A percentile compares a stretch with the other conserved stretches of the same genome.
These are phyloP conservation scores for Rambutsinella grinnellia DNA, from an alignment of 2,888 invertebrate genomes.

Conservation along the genomic window DNA sequence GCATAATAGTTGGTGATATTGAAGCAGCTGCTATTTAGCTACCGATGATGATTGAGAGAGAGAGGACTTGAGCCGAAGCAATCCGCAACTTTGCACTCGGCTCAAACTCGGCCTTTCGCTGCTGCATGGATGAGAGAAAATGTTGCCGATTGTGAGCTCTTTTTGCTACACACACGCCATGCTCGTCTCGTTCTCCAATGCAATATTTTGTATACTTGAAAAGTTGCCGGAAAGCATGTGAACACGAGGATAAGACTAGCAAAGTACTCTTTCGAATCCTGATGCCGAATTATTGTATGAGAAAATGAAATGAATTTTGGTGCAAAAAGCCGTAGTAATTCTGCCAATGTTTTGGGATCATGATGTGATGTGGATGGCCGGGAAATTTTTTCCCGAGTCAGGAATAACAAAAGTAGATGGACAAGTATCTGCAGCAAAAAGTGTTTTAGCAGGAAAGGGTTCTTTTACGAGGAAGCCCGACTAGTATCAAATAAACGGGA, in stretches of 20 bases:
- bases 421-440: not conserved
- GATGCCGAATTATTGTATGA: not conserved
- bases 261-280: not conserved
- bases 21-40: slow-evolving; percentile 46
- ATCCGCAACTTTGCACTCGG: slow-evolving; percentile 33
- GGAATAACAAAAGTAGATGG: not conserved
- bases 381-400: not conserved
- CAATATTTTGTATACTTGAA: not conserved
- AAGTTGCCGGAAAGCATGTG: slow-evolving; percentile 45
- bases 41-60: slow-evolving; percentile 27
- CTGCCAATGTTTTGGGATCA: not conserved
- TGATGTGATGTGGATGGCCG: not conserved
- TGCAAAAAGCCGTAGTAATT: not conserved
- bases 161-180: no score
- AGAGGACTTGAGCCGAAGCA: slow-evolving; percentile 32
- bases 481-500: not conserved
- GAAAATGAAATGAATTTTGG: not conserved
- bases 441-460: not conserved
- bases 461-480: not conserved
- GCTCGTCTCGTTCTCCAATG: not conserved
- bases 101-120: slow-evolving; percentile 22
- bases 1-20: slow-evolving; percentile 15
- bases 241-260: not conserved
- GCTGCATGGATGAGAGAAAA: not conserved
- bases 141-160: not conserved